Evolutionary conservation across 2,113 vertebrate species (phyloP).

Genomic region (Salminus brasiliensis): DNA sequence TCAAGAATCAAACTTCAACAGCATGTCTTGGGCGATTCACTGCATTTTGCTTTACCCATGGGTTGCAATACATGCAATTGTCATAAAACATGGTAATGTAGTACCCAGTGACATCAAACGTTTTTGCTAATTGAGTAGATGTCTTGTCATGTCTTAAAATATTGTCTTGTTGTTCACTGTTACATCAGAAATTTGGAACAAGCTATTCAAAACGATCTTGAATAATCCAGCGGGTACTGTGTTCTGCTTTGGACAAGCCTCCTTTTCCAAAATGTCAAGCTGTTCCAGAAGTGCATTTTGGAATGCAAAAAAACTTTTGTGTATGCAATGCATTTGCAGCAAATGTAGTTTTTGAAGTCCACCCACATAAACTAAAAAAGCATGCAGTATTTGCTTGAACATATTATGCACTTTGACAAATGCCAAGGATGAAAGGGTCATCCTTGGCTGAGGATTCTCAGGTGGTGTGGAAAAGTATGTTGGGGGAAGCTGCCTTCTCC

Average conservation of each 20-base stretch:
- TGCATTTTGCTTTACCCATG: no score
- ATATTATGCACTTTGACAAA: slow-evolving; percentile 42
- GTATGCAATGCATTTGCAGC: slow-evolving; percentile 23
- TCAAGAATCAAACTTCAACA: no score
- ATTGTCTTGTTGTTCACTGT: not conserved
- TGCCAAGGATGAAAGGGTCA: slow-evolving; percentile 33
- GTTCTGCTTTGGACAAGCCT: not conserved
- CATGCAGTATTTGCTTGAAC: slow-evolving; percentile 34
- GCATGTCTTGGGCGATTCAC: no score
- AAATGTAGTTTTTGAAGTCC: slow-evolving; percentile 22
- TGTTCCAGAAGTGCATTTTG: not conserved
- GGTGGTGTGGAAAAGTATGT: slow-evolving; percentile 2
- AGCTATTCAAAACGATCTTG: slow-evolving; percentile 17
- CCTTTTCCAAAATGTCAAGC: not conserved
- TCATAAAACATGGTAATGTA: no score
- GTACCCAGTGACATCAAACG: not conserved
- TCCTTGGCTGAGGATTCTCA: slow-evolving; percentile 26
- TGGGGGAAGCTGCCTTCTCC: not conserved
- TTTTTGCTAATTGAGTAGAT: not conserved
- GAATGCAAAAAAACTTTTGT: not conserved
- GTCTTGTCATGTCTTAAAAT: not conserved
- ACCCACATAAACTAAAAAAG: slow-evolving; percentile 34
- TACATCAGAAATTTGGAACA: no score
- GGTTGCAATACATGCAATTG: no score
- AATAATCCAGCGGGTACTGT: slow-evolving; percentile 3